Percentiles rank a stretch among this genome's conserved stretches.
These are phyloP conservation scores for Caenorhabditis sp. DNA, from an alignment of 2,888 invertebrate genomes.

Conservation along the genomic window DNA sequence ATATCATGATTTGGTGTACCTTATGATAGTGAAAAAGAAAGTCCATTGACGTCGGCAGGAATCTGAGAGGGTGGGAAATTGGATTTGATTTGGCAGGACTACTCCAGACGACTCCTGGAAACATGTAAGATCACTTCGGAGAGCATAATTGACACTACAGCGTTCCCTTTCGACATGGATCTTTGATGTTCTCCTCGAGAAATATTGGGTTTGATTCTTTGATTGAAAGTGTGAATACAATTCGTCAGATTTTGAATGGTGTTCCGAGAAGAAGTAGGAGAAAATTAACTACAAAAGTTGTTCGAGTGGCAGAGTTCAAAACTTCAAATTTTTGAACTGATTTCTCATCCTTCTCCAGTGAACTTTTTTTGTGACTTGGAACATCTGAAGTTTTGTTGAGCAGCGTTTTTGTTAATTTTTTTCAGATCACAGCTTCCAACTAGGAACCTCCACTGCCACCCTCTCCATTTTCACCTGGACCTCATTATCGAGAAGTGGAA, in stretches of 20 bases:
- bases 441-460: conserved; percentile 3
- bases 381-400: neutral
- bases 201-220: conserved; percentile 15
- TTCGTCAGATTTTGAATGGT: conserved; percentile 1
- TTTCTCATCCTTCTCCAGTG: neutral
- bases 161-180: neutral
- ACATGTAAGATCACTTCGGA: neutral
- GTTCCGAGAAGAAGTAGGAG: conserved; percentile 13
- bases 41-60: conserved; percentile 19
- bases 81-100: neutral
- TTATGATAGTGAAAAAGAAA: conserved; percentile 17
- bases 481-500: neutral
- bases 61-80: conserved; percentile 27
- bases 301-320: conserved; percentile 3
- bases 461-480: conserved; percentile 26
- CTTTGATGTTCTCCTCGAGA: conserved; percentile 3
- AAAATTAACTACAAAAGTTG: neutral
- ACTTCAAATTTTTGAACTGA: neutral
- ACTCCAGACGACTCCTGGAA: neutral
- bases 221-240: conserved; percentile 7
- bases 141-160: conserved; percentile 7
- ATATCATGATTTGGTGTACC: conserved; percentile 15
- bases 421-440: neutral
- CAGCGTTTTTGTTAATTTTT: conserved; percentile 1
- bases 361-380: neutral